Conservation (phyloP, 2,888 invertebrate genomes). For the Zaprionus lineosus region DNA sequence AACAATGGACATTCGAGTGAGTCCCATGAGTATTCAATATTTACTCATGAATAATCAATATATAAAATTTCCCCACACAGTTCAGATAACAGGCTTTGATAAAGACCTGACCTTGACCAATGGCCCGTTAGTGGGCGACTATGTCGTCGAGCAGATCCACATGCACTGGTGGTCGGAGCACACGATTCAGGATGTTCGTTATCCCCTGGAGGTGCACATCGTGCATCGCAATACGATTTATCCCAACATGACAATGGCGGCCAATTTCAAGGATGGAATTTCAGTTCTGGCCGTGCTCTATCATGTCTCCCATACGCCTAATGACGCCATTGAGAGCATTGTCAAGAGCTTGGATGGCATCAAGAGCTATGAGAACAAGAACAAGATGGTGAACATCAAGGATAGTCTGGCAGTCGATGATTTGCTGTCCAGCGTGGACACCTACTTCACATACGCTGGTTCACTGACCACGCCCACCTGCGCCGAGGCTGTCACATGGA, state of each 20-base stretch:
- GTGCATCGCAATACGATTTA: conserved; percentile 86
- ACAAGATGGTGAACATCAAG: conserved; percentile 63
- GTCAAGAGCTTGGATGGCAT: conserved; percentile 70
- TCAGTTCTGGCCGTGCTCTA: conserved; percentile 87
- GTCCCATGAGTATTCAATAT: conserved; percentile 8
- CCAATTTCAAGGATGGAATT: conserved; percentile 84
- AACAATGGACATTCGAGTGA: conserved; percentile 83
- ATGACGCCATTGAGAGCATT: conserved; percentile 76
- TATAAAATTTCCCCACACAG: conserved; percentile 40
- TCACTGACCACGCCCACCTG: conserved; percentile 90
- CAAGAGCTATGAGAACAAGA: conserved; percentile 66
- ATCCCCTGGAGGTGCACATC: conserved; percentile 86
- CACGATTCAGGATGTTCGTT: conserved; percentile 87
- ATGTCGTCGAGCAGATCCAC: conserved; percentile 89
- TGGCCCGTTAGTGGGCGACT: conserved; percentile 83
- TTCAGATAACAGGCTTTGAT: conserved; percentile 75
- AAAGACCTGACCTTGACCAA: conserved; percentile 83
- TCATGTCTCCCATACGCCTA: conserved; percentile 82
- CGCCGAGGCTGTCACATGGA: conserved; percentile 89
- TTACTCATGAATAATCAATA: neutral
- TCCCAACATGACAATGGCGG: conserved; percentile 84
- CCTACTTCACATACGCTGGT: conserved; percentile 87
- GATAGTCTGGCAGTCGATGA: conserved; percentile 71
- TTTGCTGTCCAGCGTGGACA: conserved; percentile 85
- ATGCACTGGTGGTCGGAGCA: conserved; percentile 95